Conservation (phyloP, 1,140 invertebrate species). For the Caenorhabditis briggsae region DNA sequence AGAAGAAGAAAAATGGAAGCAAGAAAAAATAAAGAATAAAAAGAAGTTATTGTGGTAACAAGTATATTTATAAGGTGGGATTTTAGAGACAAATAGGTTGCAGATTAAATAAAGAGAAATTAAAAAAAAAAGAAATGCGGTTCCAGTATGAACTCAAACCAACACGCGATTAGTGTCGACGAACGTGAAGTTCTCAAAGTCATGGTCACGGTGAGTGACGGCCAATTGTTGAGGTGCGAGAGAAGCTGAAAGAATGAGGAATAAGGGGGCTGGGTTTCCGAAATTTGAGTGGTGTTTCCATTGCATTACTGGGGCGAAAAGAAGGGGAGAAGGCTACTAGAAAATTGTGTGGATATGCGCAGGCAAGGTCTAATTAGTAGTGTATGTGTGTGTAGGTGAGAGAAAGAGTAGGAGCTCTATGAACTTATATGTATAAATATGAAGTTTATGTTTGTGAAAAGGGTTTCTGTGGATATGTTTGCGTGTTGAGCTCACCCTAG, state of each 20-base stretch:
- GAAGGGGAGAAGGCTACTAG: slow-evolving; percentile 14
- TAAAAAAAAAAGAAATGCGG: background rate
- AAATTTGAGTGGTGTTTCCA: background rate
- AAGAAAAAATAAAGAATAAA: background rate
- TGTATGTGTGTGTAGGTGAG: slow-evolving; percentile 9
- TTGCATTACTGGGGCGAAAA: background rate
- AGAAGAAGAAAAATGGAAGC: background rate
- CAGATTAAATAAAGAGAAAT: background rate
- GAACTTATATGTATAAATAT: slow-evolving; percentile 42
- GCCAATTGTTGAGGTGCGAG: slow-evolving; percentile 34
- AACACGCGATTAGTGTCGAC: slow-evolving; percentile 30
- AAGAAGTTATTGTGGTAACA: background rate
- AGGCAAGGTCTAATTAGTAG: slow-evolving; percentile 39
- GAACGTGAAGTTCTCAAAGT: slow-evolving; percentile 52
- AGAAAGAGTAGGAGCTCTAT: background rate
- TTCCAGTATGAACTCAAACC: background rate
- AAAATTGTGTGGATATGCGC: slow-evolving; percentile 34
- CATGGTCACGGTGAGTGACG: slow-evolving; percentile 44
- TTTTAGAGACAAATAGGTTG: background rate
- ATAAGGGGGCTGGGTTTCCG: slow-evolving; percentile 2
- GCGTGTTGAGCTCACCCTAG: too few species aligned
- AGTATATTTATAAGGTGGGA: background rate
- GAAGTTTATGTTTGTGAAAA: background rate
- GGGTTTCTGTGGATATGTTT: background rate
- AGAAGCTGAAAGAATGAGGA: slow-evolving; percentile 28